Percentiles rank a stretch among this genome's conserved stretches.
Evolutionary conservation across 2,888 invertebrate species (phyloP).

Genomic region (Holacanthella duospinosa): DNA sequence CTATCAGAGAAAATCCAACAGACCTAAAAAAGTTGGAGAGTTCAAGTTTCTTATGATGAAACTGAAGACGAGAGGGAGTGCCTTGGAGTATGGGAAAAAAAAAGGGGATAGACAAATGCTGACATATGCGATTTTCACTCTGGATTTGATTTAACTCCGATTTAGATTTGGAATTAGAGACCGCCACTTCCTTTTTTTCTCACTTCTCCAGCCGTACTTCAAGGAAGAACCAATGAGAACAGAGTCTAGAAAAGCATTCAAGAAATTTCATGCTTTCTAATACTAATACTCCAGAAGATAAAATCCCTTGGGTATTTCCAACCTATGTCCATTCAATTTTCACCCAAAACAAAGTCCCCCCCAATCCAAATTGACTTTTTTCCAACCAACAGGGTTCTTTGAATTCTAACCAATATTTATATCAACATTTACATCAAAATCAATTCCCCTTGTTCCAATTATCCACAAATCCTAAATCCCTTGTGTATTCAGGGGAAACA

Average conservation of each 20-base stretch:
- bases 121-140: conserved; percentile 1
- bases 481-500: too few species aligned
- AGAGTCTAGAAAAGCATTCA: neutral
- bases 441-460: too few species aligned
- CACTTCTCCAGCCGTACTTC: neutral
- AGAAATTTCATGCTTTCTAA: too few species aligned
- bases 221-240: neutral
- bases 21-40: neutral
- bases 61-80: conserved; percentile 1
- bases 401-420: too few species aligned
- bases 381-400: too few species aligned
- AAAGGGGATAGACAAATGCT: neutral
- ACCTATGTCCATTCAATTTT: neutral
- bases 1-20: neutral
- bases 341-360: neutral
- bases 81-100: neutral
- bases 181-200: neutral
- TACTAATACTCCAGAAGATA: too few species aligned
- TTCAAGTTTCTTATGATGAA: conserved; percentile 3
- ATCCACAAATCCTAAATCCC: too few species aligned
- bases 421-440: too few species aligned
- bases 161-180: neutral
- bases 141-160: conserved; percentile 2
- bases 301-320: neutral
- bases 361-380: neutral